phyloP scores from a whole-genome alignment of 2,797 vertebrate species.

The Rhyacichthys aspro region DNA sequence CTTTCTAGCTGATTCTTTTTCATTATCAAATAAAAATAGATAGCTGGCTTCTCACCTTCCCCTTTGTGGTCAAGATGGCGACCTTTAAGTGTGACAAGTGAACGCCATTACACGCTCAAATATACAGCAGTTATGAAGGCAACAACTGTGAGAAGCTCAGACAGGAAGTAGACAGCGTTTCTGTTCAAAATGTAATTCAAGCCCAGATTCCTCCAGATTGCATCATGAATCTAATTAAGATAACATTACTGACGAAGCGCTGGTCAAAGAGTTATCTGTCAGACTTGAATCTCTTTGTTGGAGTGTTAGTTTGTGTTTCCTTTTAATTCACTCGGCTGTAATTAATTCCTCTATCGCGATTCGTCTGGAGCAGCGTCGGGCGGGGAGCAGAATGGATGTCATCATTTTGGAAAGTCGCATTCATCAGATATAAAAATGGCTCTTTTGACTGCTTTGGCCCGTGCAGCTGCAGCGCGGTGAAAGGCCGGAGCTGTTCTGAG shows the following conservation, averaged over 20 bases:
- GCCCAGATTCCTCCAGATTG: not conserved
- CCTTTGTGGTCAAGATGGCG: too few relatives aligned
- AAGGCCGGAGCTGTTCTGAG: too few relatives aligned
- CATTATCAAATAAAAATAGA: too few relatives aligned
- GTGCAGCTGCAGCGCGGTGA: not conserved
- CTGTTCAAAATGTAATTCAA: not conserved
- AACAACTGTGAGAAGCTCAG: too few relatives aligned
- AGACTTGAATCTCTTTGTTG: too few relatives aligned
- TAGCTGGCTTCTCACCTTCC: too few relatives aligned
- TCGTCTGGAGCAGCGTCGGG: not conserved
- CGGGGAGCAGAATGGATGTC: not conserved
- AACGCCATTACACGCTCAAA: too few relatives aligned
- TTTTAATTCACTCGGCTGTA: not conserved
- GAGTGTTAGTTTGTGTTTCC: not conserved
- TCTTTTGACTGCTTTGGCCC: not conserved
- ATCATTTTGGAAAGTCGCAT: slow-evolving; percentile 1
- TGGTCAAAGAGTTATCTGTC: slow-evolving; percentile 2
- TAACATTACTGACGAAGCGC: not conserved
- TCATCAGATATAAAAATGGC: not conserved
- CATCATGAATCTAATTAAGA: slow-evolving; percentile 15
- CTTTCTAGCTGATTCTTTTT: too few relatives aligned
- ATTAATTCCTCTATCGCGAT: not conserved
- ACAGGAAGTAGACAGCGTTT: not conserved
- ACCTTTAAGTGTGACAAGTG: too few relatives aligned
- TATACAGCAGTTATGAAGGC: too few relatives aligned